phyloP scores from a whole-genome alignment of 2,888 invertebrate genomes.

The Heliconius ethilla region DNA sequence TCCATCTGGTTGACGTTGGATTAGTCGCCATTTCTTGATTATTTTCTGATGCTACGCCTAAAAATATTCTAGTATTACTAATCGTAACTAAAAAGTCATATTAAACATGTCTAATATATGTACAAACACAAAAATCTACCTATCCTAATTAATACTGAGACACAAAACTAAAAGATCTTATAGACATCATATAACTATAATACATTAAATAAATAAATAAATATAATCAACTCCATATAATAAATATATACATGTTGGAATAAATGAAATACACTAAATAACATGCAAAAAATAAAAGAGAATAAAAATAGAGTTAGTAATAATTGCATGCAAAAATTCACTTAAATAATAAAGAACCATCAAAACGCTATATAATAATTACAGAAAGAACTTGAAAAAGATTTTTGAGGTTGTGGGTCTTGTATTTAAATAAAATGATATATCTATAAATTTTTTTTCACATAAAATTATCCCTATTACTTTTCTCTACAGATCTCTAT shows the following conservation, averaged over 20 bases:
- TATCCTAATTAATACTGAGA: background rate
- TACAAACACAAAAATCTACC: conserved; percentile 21
- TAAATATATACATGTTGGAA: background rate
- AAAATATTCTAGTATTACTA: conserved; percentile 8
- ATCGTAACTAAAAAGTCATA: background rate
- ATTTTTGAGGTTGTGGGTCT: background rate
- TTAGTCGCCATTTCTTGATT: conserved; percentile 85
- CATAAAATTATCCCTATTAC: no score
- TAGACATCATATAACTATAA: background rate
- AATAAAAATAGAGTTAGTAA: conserved; percentile 3
- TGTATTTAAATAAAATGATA: background rate
- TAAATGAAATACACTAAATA: conserved; percentile 3
- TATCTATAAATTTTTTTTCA: background rate
- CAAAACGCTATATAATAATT: background rate
- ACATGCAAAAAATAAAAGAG: background rate
- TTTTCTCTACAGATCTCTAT: no score
- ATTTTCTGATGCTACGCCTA: conserved; percentile 85
- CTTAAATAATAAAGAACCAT: background rate
- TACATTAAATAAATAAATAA: background rate
- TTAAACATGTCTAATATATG: background rate
- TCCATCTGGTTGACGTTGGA: conserved; percentile 63
- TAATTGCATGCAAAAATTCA: background rate
- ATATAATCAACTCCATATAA: background rate
- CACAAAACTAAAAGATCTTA: background rate
- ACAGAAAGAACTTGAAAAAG: background rate